Evolutionary conservation across 1,140 invertebrate species (phyloP), one percentile per base, ranked within the genome.

Genomic region (Drosophila leontia): DNA sequence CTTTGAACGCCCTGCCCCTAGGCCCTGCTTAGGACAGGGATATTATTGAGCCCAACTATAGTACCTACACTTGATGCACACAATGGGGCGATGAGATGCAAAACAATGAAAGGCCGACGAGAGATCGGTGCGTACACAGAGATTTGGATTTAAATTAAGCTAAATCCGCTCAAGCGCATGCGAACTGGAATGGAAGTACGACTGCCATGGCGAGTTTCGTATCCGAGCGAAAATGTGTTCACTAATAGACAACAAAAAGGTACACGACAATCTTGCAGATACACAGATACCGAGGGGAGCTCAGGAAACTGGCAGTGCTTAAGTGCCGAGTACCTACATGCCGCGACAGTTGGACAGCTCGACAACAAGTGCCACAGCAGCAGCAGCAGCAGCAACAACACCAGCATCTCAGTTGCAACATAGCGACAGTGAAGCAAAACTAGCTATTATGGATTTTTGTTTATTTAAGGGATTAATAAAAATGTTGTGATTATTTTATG

Each of bases 141-240:
- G 84, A 90, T 88, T 88, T 88, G 84, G 84, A 88, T 88, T 88
- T 88, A 88, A 88, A 88, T 88, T 88, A 88, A 88, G 85, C 84
- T 90, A 88, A 88, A 88, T 84, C 84, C 85, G 80, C 84, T 87
- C 80, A 88, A 78, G 84, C 76, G 72, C 67, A 75, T 55, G 60
- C 72, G 69, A 39, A 39, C 53, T 39, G 65, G 58, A 56, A 75
- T 42, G 37, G 44, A 37, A 48, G 29, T 61, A 53, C 41, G 47
- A 55, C 32, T 55, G 48, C 69, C 48, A 58, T 42, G n/a, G 41
- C 58, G 48, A 56, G 60, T 75, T 51, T 69, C 44, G 48, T 62
- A 70, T 77, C 62, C 61, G 78, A 72, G 69, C 67, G 53, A 57
- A 72, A 72, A 59, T 19, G 53, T 65, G 77, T 63, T 58, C 64